Percentiles rank a stretch among this genome's conserved stretches.
These are phyloP conservation scores for Folsomia manolachei DNA, from an alignment of 2,888 invertebrate species.

Conservation along the genomic window DNA sequence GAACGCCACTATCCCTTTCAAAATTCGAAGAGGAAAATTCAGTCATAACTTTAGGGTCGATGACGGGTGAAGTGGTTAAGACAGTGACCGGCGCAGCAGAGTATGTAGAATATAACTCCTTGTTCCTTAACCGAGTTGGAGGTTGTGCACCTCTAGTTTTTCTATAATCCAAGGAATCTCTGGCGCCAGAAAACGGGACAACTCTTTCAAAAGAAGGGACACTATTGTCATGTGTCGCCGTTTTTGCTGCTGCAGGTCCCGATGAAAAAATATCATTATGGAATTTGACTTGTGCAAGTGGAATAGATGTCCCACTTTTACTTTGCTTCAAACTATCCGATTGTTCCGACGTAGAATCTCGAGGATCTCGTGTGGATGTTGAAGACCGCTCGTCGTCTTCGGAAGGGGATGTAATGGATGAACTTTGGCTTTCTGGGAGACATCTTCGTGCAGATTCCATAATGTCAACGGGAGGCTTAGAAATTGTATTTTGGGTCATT, in stretches of 20 bases:
- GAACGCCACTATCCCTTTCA: neutral
- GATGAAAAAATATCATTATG: neutral
- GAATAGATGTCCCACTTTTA: neutral
- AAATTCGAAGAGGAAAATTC: conserved; percentile 1
- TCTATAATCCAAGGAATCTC: conserved; percentile 63
- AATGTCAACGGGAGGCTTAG: neutral
- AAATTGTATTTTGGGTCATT: neutral
- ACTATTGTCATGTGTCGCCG: neutral
- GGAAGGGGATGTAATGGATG: conserved; percentile 4
- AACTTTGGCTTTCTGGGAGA: conserved; percentile 10
- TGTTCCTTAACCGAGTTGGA: conserved; percentile 40
- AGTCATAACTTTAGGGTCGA: neutral
- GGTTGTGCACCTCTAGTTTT: conserved; percentile 42
- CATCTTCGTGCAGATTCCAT: neutral
- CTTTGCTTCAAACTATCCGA: neutral
- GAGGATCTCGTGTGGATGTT: neutral
- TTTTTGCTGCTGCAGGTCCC: neutral
- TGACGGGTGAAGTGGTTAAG: neutral
- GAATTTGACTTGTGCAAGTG: neutral
- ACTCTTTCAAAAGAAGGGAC: conserved; percentile 58
- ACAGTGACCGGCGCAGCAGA: conserved; percentile 11
- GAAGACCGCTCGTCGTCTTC: conserved; percentile 10
- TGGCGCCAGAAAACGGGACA: conserved; percentile 67
- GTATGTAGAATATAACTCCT: conserved; percentile 44
- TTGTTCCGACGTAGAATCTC: neutral